Conservation (phyloP, 2,797 vertebrate genomes). For the Halcyon chelicuti region DNA sequence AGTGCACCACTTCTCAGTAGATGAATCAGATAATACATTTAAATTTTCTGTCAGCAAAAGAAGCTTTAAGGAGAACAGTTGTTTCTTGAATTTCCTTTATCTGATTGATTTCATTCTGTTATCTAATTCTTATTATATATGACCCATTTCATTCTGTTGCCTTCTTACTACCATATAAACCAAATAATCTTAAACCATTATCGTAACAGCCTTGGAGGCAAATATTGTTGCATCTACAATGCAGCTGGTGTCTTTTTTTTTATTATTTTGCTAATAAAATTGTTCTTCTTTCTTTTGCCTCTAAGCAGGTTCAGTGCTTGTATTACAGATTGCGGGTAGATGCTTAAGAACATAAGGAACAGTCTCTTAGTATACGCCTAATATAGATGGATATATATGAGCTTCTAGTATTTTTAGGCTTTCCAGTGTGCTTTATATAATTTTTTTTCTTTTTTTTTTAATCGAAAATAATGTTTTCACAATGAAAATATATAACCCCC, state of each 20-base stretch:
- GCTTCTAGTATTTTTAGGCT: background rate
- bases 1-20: background rate
- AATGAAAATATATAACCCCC: background rate
- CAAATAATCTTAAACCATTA: background rate
- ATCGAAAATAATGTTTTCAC: background rate
- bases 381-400: background rate
- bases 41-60: background rate
- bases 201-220: background rate
- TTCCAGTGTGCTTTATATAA: background rate
- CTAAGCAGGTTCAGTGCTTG: background rate
- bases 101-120: background rate
- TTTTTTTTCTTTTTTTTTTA: background rate
- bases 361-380: background rate
- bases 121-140: background rate
- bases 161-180: background rate
- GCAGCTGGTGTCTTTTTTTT: background rate
- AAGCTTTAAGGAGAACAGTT: background rate
- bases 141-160: background rate
- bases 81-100: background rate
- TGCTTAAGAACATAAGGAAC: background rate
- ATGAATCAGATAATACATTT: background rate
- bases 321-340: background rate
- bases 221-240: background rate
- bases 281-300: background rate
- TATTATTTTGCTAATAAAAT: background rate